Percentiles rank a stretch among this genome's conserved stretches.
phyloP scores from a whole-genome alignment of 2,797 vertebrate species.

The Gymnothorax javanicus region DNA sequence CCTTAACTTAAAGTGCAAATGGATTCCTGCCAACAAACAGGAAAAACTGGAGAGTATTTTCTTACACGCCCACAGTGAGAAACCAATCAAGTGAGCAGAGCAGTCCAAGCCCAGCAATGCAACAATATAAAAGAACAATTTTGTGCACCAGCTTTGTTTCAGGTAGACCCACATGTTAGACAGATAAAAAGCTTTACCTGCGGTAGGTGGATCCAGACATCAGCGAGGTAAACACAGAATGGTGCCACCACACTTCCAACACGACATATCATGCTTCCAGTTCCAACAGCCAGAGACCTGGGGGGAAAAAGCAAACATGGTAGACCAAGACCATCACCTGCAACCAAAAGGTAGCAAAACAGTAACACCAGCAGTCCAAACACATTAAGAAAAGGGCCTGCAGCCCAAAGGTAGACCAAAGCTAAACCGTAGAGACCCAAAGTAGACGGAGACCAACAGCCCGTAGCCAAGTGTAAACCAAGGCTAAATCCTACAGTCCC shows the following conservation, averaged over 20 bases:
- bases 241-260: constrained; percentile 86
- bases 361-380: too few relatives aligned
- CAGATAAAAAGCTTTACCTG: constrained; percentile 67
- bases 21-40: too few relatives aligned
- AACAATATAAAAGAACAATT: too few relatives aligned
- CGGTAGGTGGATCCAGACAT: constrained; percentile 84
- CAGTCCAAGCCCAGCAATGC: too few relatives aligned
- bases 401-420: neutral
- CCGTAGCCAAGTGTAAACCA: too few relatives aligned
- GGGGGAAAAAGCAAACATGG: neutral
- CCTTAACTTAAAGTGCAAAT: too few relatives aligned
- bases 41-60: too few relatives aligned
- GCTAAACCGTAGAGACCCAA: too few relatives aligned
- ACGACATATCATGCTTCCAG: constrained; percentile 89
- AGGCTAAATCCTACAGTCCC: too few relatives aligned
- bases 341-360: neutral
- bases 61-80: too few relatives aligned
- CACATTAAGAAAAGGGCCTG: neutral
- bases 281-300: constrained; percentile 88
- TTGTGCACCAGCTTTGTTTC: neutral
- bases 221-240: constrained; percentile 82
- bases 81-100: too few relatives aligned
- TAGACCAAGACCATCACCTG: neutral
- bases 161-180: neutral
- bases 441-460: too few relatives aligned